Conservation (phyloP, 2,797 vertebrate species). For the Nothura maculosa region DNA sequence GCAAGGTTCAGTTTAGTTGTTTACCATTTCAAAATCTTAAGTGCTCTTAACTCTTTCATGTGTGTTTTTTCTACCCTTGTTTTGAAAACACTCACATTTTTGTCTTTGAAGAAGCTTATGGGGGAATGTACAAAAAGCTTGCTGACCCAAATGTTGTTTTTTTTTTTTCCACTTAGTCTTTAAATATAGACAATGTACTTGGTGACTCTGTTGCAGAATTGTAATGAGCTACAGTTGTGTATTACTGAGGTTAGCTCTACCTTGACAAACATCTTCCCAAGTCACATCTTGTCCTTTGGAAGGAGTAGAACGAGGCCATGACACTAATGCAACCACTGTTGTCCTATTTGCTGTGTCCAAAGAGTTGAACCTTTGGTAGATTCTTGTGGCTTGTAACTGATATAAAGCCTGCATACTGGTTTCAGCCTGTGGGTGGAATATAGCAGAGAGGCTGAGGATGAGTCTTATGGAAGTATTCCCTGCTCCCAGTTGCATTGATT, state of each 20-base stretch:
- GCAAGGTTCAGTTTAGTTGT: slow-evolving; percentile 73
- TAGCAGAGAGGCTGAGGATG: background rate
- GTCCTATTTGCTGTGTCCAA: background rate
- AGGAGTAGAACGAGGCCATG: background rate
- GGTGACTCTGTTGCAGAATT: background rate
- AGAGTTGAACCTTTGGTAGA: background rate
- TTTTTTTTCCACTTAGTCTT: background rate
- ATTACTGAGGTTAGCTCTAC: background rate
- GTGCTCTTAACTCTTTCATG: slow-evolving; percentile 73
- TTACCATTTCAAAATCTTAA: slow-evolving; percentile 70
- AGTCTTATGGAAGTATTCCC: background rate
- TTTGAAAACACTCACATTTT: slow-evolving; percentile 54
- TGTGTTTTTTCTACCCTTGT: slow-evolving; percentile 47
- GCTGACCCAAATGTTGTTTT: slow-evolving; percentile 1
- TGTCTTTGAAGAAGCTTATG: slow-evolving; percentile 56
- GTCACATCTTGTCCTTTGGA: background rate
- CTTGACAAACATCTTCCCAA: background rate
- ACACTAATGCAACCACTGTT: fast-evolving
- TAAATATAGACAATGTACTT: background rate
- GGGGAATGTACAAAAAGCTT: background rate
- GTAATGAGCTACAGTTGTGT: background rate
- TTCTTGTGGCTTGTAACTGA: background rate
- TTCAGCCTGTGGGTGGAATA: background rate
- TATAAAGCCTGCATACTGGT: fast-evolving
- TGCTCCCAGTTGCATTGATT: background rate